These are phyloP conservation scores for Lepus oiostolus DNA, from an alignment of 2,797 vertebrate species.

Conservation along the genomic window DNA sequence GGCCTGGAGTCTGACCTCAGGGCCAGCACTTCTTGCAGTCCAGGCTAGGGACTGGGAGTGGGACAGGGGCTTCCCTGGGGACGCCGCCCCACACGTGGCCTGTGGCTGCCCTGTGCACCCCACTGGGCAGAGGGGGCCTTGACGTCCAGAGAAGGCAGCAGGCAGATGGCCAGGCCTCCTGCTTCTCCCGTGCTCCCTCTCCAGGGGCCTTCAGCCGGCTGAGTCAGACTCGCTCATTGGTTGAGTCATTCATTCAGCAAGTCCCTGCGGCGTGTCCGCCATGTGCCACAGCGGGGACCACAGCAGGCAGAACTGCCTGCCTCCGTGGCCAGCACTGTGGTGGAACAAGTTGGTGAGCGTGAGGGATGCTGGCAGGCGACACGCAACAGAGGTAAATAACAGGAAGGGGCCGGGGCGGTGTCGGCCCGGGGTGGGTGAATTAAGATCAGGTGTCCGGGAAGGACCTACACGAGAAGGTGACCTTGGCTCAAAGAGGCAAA, in stretches of 20 bases:
- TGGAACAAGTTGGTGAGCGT: neutral
- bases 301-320: too few relatives aligned
- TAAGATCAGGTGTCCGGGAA: neutral
- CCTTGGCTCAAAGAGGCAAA: neutral
- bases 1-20: accelerated
- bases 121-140: neutral
- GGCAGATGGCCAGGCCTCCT: accelerated
- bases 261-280: too few relatives aligned
- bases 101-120: neutral
- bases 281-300: neutral
- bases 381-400: neutral
- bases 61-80: neutral
- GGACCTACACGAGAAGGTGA: neutral
- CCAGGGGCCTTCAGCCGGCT: neutral
- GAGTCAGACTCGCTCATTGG: neutral
- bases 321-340: neutral
- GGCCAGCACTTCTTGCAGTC: neutral
- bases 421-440: accelerated
- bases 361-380: neutral
- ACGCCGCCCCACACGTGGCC: neutral
- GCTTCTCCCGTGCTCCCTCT: neutral
- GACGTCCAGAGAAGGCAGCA: neutral
- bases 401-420: neutral
- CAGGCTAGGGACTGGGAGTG: neutral
- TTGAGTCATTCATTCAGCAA: neutral